These are phyloP conservation scores for Andrena praecox DNA, from an alignment of 2,888 invertebrate species.

Conservation along the genomic window DNA sequence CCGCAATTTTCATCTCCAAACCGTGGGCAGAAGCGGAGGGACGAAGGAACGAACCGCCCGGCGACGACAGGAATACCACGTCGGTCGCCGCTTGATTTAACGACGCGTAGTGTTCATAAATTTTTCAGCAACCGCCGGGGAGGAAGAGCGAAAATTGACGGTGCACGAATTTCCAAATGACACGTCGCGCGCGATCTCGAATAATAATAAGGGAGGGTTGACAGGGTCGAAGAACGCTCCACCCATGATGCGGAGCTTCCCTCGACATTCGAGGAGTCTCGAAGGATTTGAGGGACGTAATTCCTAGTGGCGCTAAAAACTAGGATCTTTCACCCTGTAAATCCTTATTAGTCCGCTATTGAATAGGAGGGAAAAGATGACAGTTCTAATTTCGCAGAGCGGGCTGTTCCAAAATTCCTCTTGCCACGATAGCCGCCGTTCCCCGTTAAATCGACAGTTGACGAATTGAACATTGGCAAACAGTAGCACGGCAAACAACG, in stretches of 20 bases:
- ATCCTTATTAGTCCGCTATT: no score
- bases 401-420: background rate
- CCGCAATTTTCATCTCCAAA: slow-evolving; percentile 42
- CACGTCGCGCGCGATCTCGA: background rate
- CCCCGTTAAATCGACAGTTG: background rate
- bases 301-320: no score
- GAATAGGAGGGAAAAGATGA: no score
- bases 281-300: no score
- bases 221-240: no score
- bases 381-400: background rate
- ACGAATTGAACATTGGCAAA: background rate
- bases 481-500: slow-evolving; percentile 1
- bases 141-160: background rate
- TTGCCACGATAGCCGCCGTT: background rate
- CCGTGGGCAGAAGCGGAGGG: background rate
- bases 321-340: no score
- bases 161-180: slow-evolving; percentile 20
- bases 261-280: no score
- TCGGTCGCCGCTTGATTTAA: slow-evolving; percentile 39
- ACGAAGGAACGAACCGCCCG: background rate
- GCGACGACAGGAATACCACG: slow-evolving; percentile 22
- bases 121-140: slow-evolving; percentile 10
- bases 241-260: no score
- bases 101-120: slow-evolving; percentile 43
- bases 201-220: background rate